Evolutionary conservation across 2,888 invertebrate species (phyloP).

Genomic region (Spodoptera exigua): DNA sequence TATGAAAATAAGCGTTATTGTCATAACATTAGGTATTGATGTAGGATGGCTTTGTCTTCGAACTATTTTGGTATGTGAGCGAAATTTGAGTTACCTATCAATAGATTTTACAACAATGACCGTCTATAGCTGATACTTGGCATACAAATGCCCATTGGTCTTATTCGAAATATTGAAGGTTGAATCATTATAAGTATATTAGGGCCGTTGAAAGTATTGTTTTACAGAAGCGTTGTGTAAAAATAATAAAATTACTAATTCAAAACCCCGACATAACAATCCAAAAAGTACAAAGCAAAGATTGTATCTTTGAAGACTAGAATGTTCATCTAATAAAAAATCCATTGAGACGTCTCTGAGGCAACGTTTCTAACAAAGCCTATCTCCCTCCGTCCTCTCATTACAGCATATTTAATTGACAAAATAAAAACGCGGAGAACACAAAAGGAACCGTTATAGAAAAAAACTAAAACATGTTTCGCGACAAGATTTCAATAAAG

Average conservation of each 20-base stretch:
- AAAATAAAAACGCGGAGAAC: slow-evolving; percentile 41
- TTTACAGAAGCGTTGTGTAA: too few species aligned
- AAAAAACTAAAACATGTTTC: slow-evolving; percentile 45
- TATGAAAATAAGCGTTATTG: slow-evolving; percentile 54
- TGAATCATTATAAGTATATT: too few species aligned
- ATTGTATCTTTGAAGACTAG: neutral
- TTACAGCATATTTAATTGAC: slow-evolving; percentile 45
- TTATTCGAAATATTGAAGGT: too few species aligned
- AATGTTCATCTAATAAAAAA: neutral
- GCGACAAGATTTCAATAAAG: slow-evolving; percentile 46
- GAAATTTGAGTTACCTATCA: slow-evolving; percentile 7
- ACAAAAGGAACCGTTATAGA: slow-evolving; percentile 37
- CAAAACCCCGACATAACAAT: too few species aligned
- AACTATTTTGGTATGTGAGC: slow-evolving; percentile 29
- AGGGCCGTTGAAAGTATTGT: too few species aligned
- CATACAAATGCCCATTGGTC: slow-evolving; percentile 2
- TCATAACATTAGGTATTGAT: slow-evolving; percentile 29
- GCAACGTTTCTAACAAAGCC: slow-evolving; percentile 22
- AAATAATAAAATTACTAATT: too few species aligned
- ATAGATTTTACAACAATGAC: slow-evolving; percentile 9
- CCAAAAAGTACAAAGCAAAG: too few species aligned
- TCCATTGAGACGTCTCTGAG: neutral
- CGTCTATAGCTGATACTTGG: neutral
- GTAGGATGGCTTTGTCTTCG: slow-evolving; percentile 12
- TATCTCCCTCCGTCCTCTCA: slow-evolving; percentile 9